These are phyloP conservation scores for Lepilemur septentrionalis DNA, from an alignment of 2,797 vertebrate species.

Conservation along the genomic window DNA sequence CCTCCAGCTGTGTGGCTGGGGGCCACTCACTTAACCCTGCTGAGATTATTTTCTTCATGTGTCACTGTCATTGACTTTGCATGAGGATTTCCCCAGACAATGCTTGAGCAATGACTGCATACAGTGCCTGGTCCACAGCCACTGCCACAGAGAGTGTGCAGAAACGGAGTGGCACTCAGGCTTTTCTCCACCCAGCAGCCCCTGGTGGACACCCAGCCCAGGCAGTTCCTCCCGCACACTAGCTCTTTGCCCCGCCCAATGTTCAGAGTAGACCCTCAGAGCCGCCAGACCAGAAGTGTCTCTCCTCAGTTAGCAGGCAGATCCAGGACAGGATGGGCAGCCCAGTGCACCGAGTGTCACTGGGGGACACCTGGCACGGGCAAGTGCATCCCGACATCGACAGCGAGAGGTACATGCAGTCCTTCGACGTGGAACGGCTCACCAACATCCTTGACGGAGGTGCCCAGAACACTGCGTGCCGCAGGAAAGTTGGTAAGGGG, in stretches of 20 bases:
- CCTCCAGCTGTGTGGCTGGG: not conserved
- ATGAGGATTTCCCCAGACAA: not conserved
- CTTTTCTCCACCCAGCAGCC: not conserved
- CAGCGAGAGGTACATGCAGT: slow-evolving; percentile 75
- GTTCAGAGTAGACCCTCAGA: not conserved
- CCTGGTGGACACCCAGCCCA: not conserved
- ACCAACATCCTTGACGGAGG: slow-evolving; percentile 80
- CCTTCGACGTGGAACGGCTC: slow-evolving; percentile 84
- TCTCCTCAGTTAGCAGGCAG: not conserved
- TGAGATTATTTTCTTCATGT: not conserved
- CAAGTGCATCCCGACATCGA: slow-evolving; percentile 82
- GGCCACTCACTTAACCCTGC: not conserved
- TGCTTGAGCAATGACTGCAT: not conserved
- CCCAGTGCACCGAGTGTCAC: slow-evolving; percentile 42
- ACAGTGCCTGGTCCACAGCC: accelerated
- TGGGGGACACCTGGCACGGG: not conserved
- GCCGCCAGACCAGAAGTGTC: not conserved
- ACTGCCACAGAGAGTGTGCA: accelerated
- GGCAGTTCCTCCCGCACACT: not conserved
- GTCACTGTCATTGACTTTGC: not conserved
- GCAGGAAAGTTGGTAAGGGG: slow-evolving; percentile 85
- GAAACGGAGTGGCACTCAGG: accelerated
- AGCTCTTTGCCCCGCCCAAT: not conserved
- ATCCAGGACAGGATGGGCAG: slow-evolving; percentile 68
- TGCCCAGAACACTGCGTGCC: slow-evolving; percentile 61